Evolutionary conservation across 2,113 vertebrate genomes (phyloP).

Genomic region (Barbus barbus): DNA sequence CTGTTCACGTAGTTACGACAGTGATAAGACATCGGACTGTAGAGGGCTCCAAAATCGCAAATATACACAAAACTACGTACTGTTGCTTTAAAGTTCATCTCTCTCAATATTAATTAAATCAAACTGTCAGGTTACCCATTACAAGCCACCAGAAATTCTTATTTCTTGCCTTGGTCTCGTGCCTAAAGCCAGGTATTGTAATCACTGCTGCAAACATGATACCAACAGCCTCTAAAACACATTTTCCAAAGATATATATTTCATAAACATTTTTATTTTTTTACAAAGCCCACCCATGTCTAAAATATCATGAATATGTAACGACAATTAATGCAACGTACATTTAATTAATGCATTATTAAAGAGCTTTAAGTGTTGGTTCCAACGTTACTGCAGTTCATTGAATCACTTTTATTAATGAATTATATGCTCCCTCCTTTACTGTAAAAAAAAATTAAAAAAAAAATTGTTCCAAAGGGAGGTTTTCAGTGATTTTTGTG

Average conservation of each 20-base stretch:
- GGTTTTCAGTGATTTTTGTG: too few species aligned
- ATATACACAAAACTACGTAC: too few species aligned
- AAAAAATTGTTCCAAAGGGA: too few species aligned
- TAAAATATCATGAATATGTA: neutral
- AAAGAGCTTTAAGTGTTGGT: neutral
- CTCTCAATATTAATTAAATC: too few species aligned
- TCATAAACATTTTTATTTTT: neutral
- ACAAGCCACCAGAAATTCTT: neutral
- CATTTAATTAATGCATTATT: neutral
- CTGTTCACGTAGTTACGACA: too few species aligned
- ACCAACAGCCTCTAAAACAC: neutral
- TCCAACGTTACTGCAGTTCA: neutral
- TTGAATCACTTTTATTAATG: neutral
- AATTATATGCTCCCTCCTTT: too few species aligned
- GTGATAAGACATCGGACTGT: too few species aligned
- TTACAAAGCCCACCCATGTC: neutral
- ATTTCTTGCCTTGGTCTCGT: conserved; percentile 8
- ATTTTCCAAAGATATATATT: neutral
- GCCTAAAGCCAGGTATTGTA: conserved; percentile 6
- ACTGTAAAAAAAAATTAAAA: too few species aligned
- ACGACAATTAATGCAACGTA: neutral
- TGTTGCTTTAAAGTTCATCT: too few species aligned
- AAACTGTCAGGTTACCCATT: too few species aligned
- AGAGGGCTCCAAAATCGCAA: too few species aligned
- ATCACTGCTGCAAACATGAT: neutral